phyloP scores from a whole-genome alignment of 2,797 vertebrate genomes.

The Enteromius viviparus region DNA sequence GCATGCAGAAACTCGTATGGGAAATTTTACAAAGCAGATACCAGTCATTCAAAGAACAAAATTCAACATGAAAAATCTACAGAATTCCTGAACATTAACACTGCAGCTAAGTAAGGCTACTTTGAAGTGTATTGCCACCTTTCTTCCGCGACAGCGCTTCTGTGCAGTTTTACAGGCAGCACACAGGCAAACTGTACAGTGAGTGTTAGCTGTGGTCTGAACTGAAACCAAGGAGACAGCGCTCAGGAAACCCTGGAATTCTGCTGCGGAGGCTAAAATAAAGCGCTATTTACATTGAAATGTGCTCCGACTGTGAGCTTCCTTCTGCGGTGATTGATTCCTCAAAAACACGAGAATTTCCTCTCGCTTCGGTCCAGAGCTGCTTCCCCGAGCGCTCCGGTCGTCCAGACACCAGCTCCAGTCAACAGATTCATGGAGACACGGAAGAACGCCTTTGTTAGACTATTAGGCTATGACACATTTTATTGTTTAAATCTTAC shows the following conservation, averaged over 20 bases:
- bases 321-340: not conserved
- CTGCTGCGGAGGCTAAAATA: not conserved
- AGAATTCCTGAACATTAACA: no score
- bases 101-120: not conserved
- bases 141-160: no score
- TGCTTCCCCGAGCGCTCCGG: not conserved
- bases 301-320: not conserved
- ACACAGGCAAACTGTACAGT: not conserved
- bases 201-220: not conserved
- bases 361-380: not conserved
- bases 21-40: no score
- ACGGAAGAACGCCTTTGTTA: not conserved
- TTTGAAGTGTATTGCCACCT: not conserved
- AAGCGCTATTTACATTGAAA: not conserved
- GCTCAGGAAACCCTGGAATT: not conserved
- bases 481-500: not conserved
- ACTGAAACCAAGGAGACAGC: not conserved
- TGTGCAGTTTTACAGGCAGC: not conserved
- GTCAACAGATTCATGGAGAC: not conserved
- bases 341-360: not conserved
- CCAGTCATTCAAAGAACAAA: no score
- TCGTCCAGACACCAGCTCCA: slow-evolving; percentile 4
- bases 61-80: no score
- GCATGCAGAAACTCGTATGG: no score
- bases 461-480: not conserved